Evolutionary conservation across 2,888 invertebrate genomes (phyloP).

Genomic region (Cheilosia grossa): DNA sequence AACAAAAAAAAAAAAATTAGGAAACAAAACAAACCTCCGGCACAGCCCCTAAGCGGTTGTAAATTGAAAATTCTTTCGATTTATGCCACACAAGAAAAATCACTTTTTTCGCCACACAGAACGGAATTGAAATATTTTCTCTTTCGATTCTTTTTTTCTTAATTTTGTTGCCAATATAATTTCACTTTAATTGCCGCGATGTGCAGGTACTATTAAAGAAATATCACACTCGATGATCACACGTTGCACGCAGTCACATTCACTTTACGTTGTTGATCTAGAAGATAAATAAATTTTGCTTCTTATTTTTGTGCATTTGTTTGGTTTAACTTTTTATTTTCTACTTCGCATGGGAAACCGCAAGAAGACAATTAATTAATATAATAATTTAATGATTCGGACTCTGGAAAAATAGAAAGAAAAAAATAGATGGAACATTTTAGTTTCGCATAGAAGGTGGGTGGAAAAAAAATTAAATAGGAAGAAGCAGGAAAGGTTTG

Average conservation of each 20-base stretch:
- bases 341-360: constrained; percentile 24
- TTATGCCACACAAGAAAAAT: constrained; percentile 23
- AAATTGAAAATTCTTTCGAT: constrained; percentile 28
- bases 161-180: constrained; percentile 54
- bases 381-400: constrained; percentile 53
- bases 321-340: constrained; percentile 7
- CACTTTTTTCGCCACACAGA: constrained; percentile 63
- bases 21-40: neutral
- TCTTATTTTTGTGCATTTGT: constrained; percentile 25
- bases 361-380: constrained; percentile 56
- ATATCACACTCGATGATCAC: constrained; percentile 43
- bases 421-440: constrained; percentile 48
- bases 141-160: constrained; percentile 25
- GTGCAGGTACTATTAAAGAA: constrained; percentile 43
- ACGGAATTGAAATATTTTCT: constrained; percentile 55
- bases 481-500: constrained; percentile 46
- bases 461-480: constrained; percentile 17
- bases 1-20: neutral
- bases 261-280: constrained; percentile 20
- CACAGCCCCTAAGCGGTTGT: neutral
- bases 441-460: constrained; percentile 14
- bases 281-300: neutral
- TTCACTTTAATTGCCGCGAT: constrained; percentile 69
- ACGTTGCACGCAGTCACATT: constrained; percentile 30
- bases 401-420: constrained; percentile 51